Percentiles rank a stretch among this genome's conserved stretches.
phyloP scores from a whole-genome alignment of 2,113 vertebrate species.

The Lagenorhynchus albirostris region DNA sequence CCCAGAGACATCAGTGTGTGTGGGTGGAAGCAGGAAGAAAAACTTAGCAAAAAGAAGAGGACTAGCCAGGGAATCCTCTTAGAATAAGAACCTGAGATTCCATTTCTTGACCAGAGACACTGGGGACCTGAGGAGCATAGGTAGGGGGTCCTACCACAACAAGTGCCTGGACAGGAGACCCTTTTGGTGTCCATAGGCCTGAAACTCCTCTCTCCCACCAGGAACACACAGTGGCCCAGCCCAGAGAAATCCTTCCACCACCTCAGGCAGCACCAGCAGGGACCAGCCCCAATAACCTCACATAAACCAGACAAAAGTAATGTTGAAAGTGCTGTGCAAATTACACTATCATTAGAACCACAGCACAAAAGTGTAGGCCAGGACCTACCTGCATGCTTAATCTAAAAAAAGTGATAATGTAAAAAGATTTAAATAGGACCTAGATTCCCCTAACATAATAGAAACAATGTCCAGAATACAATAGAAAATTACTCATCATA shows the following conservation, averaged over 20 bases:
- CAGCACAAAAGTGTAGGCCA: background rate
- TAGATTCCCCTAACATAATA: background rate
- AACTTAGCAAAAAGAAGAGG: background rate
- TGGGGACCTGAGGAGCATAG: background rate
- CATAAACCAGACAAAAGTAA: background rate
- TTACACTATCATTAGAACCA: background rate
- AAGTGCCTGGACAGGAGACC: background rate
- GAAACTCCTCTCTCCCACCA: background rate
- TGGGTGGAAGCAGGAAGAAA: background rate
- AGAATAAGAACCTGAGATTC: background rate
- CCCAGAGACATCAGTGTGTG: background rate
- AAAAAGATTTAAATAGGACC: background rate
- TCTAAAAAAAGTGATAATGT: background rate
- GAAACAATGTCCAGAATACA: background rate
- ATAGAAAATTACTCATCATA: background rate
- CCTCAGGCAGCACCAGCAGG: background rate
- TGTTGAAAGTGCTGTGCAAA: background rate
- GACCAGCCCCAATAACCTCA: background rate
- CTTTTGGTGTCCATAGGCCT: background rate
- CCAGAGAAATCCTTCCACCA: background rate
- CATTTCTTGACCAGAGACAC: background rate
- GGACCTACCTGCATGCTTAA: background rate
- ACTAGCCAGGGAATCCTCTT: background rate
- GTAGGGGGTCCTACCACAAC: too few species aligned
- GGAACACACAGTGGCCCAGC: background rate